Conservation (phyloP, 2,888 invertebrate genomes). For the Lordiphosa andalusiaca region DNA sequence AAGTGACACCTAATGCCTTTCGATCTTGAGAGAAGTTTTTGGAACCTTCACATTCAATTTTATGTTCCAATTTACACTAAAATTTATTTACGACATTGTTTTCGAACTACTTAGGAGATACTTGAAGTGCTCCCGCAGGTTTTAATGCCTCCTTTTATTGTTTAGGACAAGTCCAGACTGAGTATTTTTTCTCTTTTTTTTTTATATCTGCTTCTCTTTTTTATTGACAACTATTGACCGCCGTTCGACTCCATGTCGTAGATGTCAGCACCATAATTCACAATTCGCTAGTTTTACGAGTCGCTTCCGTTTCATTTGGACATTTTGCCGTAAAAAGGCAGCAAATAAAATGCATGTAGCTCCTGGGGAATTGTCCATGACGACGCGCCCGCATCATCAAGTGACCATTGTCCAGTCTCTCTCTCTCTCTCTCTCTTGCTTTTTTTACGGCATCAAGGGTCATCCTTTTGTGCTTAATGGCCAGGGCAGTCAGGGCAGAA, state of each 20-base stretch:
- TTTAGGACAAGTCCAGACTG: conserved; percentile 63
- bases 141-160: conserved; percentile 73
- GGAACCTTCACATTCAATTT: conserved; percentile 31
- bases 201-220: conserved; percentile 31
- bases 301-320: conserved; percentile 75
- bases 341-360: conserved; percentile 39
- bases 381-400: conserved; percentile 73
- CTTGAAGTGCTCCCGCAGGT: conserved; percentile 44
- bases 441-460: conserved; percentile 74
- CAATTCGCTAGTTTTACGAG: conserved; percentile 79
- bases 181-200: conserved; percentile 4
- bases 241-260: conserved; percentile 31
- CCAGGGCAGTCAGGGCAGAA: conserved; percentile 48
- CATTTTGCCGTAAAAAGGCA: conserved; percentile 64
- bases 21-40: background rate
- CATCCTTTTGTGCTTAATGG: conserved; percentile 74
- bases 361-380: conserved; percentile 37
- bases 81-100: conserved; percentile 72
- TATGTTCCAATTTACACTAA: conserved; percentile 68
- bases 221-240: conserved; percentile 72
- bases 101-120: conserved; percentile 52
- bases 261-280: conserved; percentile 77
- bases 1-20: conserved; percentile 41
- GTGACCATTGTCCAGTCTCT: conserved; percentile 69
- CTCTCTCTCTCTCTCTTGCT: conserved; percentile 2